Conservation (phyloP, 2,797 vertebrate species). For the Nyctibius grandis region DNA sequence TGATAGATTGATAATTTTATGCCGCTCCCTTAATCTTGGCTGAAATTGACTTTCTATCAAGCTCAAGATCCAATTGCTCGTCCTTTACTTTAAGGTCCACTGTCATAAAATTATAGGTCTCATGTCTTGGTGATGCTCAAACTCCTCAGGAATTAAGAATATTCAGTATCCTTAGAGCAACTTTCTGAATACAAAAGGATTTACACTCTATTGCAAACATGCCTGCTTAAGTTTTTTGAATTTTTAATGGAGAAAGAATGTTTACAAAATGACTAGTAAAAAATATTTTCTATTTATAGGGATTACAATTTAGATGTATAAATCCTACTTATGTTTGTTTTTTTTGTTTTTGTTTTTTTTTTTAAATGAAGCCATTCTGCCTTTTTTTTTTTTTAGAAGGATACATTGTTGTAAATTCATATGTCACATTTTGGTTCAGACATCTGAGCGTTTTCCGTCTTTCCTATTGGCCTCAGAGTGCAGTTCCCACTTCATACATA, state of each 20-base stretch:
- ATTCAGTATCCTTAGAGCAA: neutral
- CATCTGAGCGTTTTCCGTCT: neutral
- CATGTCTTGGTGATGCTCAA: neutral
- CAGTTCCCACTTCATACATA: neutral
- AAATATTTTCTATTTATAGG: neutral
- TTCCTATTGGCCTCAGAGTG: neutral
- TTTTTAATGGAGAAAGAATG: neutral
- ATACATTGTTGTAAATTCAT: neutral
- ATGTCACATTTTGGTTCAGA: neutral
- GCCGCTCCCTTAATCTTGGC: neutral
- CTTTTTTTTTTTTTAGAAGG: neutral
- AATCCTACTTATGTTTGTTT: neutral
- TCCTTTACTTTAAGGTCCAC: neutral
- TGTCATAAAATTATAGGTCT: neutral
- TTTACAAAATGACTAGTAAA: neutral
- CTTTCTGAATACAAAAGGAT: neutral
- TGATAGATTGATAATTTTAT: neutral
- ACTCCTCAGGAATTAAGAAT: neutral
- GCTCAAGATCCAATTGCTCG: neutral
- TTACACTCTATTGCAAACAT: neutral
- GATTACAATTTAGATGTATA: neutral
- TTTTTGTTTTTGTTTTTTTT: too few species aligned
- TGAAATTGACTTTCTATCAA: neutral
- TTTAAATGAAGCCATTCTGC: neutral
- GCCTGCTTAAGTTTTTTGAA: neutral